Evolutionary conservation across 2,113 vertebrate species (phyloP), one percentile per base, ranked within the genome.

Genomic region (Thamnophis sirtalis): DNA sequence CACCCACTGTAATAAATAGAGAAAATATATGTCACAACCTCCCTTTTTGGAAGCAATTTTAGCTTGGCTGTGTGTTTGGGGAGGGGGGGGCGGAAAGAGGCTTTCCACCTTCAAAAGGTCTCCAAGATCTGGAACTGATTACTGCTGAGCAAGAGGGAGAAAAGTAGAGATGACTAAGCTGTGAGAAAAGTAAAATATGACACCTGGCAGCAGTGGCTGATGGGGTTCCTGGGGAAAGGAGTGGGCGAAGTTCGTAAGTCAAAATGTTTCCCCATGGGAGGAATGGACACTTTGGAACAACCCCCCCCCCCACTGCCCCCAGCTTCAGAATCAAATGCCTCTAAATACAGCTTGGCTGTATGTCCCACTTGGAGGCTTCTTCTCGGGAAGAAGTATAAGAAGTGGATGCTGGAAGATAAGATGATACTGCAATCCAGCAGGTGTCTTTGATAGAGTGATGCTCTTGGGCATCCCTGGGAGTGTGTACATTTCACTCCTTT

Each of bases 121-220:
- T 84, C 48, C 60, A 22, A 38, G 63, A 92, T 92, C 86, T 92
- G 86, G 60, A 88, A n/a, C 51, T 84, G 91, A 88, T 92, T 88
- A 84, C 33, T 56, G 51, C 60, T 11, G 15, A 22, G 24, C 63
- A 88, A 80, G 86, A 68, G 22, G 26, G 38, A 56, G 4, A 33
- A 26, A 73, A 88, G 33, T 3, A 28, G 3, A 6, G 26, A 53
- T 48, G 63, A 88, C 86, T 80, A 51, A 63, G 80, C 53, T 56
- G 28, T 24, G 60, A 51, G 50, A 48, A 15, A 38, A 51, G 51
- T 26, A 28, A 54, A 48, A 90, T 13, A 13, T 0, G 48, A 21
- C 84, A 21, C 3, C 21, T 33, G 5, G n/a, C 28, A 68, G 5
- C n/a, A 54, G 26, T 33, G n/a, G 58, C 60, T 43, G 9, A 8